phyloP scores from a whole-genome alignment of 2,797 vertebrate species.

The Hipposideros larvatus region DNA sequence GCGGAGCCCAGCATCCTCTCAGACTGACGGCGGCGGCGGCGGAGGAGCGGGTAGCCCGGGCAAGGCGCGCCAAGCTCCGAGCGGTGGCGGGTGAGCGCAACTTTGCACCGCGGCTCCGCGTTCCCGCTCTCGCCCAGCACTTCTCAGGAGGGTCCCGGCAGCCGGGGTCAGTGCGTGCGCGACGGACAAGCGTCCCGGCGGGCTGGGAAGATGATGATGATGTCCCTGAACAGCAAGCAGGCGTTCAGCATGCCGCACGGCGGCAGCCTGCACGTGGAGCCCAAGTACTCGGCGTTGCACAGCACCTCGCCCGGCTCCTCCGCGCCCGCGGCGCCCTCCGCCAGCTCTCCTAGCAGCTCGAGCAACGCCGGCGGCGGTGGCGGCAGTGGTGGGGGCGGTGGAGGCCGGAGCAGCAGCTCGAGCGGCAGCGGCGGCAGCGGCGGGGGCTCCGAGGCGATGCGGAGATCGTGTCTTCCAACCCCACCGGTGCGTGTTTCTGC shows the following conservation, averaged over 20 bases:
- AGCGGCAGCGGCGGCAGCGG: slow-evolving; percentile 74
- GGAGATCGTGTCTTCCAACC: slow-evolving; percentile 97
- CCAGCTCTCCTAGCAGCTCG: slow-evolving; percentile 92
- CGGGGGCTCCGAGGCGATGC: slow-evolving; percentile 94
- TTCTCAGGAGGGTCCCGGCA: background rate
- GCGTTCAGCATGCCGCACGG: slow-evolving; percentile 95
- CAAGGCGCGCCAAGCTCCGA: background rate
- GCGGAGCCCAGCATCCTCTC: background rate
- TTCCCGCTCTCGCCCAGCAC: slow-evolving; percentile 56
- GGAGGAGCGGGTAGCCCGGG: slow-evolving; percentile 54
- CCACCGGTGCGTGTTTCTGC: slow-evolving; percentile 98
- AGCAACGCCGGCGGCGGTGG: slow-evolving; percentile 88
- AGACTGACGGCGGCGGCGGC: slow-evolving; percentile 57
- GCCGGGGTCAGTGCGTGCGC: background rate
- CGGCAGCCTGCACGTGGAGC: slow-evolving; percentile 93
- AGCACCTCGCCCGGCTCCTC: slow-evolving; percentile 93
- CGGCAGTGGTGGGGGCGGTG: slow-evolving; percentile 85
- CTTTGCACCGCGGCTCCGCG: slow-evolving; percentile 79
- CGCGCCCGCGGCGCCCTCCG: slow-evolving; percentile 91
- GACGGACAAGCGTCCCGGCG: background rate
- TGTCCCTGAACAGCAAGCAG: slow-evolving; percentile 99
- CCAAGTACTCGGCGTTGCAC: slow-evolving; percentile 95
- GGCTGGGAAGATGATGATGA: slow-evolving; percentile 96
- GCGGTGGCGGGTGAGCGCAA: slow-evolving; percentile 67
- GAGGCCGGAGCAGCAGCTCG: slow-evolving; percentile 91